Evolutionary conservation across 2,888 invertebrate genomes (phyloP).

Genomic region (Smittia sp.): DNA sequence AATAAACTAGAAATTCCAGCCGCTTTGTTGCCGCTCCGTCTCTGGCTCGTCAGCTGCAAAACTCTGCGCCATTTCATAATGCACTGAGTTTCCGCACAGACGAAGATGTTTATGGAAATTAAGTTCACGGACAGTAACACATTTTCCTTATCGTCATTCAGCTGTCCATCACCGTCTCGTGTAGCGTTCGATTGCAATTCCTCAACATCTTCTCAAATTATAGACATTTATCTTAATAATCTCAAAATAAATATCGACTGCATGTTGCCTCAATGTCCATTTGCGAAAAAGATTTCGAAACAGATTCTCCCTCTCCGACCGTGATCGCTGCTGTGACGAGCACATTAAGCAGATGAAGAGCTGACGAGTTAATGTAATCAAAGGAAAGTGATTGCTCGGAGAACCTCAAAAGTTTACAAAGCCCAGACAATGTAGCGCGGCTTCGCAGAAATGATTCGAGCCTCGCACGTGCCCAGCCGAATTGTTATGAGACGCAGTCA

Average conservation of each 20-base stretch:
- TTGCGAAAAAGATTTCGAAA: neutral
- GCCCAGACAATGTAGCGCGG: too few species aligned
- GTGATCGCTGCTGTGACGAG: too few species aligned
- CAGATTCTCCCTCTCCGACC: neutral
- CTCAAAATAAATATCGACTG: neutral
- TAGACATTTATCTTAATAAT: neutral
- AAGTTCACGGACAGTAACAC: conserved; percentile 32
- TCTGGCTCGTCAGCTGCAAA: too few species aligned
- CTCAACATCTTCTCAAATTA: conserved; percentile 22
- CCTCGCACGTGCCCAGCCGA: too few species aligned
- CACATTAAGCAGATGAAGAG: too few species aligned
- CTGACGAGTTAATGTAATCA: too few species aligned
- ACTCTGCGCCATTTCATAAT: neutral
- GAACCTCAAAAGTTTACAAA: too few species aligned
- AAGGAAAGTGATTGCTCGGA: too few species aligned
- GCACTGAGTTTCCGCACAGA: conserved; percentile 5
- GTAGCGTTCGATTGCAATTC: conserved; percentile 19
- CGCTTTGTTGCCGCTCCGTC: neutral
- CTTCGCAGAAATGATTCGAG: too few species aligned
- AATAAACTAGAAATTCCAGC: neutral
- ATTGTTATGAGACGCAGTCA: too few species aligned
- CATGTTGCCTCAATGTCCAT: neutral
- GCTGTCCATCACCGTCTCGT: conserved; percentile 29
- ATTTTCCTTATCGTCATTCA: conserved; percentile 39
- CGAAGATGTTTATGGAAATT: conserved; percentile 12